These are phyloP conservation scores for Liasis olivaceus DNA, from an alignment of 2,797 vertebrate species.

Conservation along the genomic window DNA sequence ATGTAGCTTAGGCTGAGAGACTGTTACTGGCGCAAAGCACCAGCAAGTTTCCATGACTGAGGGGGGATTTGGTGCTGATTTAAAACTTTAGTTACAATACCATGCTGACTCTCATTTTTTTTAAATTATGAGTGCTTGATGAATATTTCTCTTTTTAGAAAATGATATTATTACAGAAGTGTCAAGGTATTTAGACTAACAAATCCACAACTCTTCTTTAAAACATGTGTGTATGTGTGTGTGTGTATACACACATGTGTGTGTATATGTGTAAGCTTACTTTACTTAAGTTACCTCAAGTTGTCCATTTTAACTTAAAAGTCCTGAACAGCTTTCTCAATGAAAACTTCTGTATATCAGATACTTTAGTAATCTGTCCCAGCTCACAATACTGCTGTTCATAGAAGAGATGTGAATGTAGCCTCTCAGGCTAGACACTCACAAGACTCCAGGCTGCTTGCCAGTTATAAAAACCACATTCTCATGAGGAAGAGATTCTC, in stretches of 20 bases:
- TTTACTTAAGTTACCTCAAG: no score
- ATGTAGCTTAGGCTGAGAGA: neutral
- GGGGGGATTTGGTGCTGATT: neutral
- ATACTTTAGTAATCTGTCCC: neutral
- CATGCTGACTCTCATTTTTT: neutral
- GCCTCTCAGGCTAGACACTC: neutral
- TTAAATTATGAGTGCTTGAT: neutral
- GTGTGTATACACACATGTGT: no score
- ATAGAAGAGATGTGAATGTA: neutral
- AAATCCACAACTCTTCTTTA: neutral
- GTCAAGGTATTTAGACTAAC: neutral
- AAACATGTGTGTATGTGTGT: no score
- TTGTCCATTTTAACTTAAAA: no score
- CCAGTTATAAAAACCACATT: neutral
- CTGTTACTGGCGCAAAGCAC: neutral
- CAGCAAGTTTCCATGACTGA: neutral
- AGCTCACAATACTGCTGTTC: neutral
- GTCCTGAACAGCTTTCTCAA: no score
- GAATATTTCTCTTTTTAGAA: neutral
- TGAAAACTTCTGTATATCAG: no score
- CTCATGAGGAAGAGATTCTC: neutral
- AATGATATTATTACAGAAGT: neutral
- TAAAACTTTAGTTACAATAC: neutral
- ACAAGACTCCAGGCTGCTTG: neutral
- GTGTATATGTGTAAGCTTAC: no score